Percentiles rank a stretch among this genome's conserved stretches.
Conservation (phyloP, 2,797 vertebrate species). For the Poeciliopsis gracilis region DNA sequence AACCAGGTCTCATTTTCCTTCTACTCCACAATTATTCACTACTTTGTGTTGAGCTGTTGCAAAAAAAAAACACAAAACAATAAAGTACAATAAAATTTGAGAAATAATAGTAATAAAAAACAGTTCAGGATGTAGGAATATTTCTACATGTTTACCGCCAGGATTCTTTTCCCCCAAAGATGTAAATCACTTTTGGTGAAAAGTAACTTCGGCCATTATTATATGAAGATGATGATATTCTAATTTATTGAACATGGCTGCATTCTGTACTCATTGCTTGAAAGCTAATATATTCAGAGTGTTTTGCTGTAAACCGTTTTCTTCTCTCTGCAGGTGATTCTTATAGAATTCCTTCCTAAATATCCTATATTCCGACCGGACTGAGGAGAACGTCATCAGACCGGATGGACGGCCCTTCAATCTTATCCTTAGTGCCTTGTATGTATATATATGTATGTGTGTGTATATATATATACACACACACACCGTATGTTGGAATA, state of each 20-base stretch:
- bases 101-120: not conserved
- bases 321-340: conserved; percentile 90
- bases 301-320: not conserved
- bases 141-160: not conserved
- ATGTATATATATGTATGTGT: conserved; percentile 48
- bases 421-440: conserved; percentile 99
- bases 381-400: conserved; percentile 84
- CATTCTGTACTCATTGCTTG: not conserved
- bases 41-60: not conserved
- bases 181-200: not conserved
- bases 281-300: not conserved
- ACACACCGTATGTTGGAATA: conserved; percentile 87
- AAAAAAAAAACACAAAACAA: not conserved
- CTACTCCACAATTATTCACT: not conserved
- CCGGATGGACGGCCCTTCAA: conserved; percentile 86
- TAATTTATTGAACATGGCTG: not conserved
- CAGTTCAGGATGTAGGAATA: not conserved
- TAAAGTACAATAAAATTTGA: not conserved
- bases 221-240: not conserved
- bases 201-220: not conserved
- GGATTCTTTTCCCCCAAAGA: no score
- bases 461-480: not conserved
- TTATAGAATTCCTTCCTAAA: conserved; percentile 99
- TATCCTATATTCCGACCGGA: conserved; percentile 99
- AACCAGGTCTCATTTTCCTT: not conserved